These are phyloP conservation scores for Ennomos fuscantarius DNA, from an alignment of 2,888 invertebrate species.

Conservation along the genomic window DNA sequence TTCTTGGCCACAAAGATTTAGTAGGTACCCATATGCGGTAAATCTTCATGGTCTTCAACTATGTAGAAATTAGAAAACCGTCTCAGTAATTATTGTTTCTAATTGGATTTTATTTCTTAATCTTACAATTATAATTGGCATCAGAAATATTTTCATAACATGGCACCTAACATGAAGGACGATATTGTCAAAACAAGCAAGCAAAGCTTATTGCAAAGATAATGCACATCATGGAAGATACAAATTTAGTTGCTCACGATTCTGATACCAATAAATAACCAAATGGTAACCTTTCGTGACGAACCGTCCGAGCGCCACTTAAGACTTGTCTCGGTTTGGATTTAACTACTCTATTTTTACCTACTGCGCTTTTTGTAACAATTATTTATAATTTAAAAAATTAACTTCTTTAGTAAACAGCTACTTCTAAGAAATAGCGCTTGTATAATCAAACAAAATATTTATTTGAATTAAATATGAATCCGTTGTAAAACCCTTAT, in stretches of 20 bases:
- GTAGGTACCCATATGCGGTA: no score
- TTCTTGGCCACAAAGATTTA: no score
- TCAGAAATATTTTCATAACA: no score
- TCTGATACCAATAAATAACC: conserved; percentile 63
- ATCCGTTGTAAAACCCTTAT: no score
- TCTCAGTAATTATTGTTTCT: no score
- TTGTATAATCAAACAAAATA: conserved; percentile 7
- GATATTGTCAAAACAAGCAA: conserved; percentile 8
- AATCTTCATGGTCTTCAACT: no score
- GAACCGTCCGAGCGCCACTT: conserved; percentile 57
- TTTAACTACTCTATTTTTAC: conserved; percentile 50
- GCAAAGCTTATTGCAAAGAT: conserved; percentile 30
- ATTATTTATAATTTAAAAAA: conserved; percentile 37
- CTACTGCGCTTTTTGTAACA: conserved; percentile 44
- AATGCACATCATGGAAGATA: conserved; percentile 46
- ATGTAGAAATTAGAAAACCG: no score
- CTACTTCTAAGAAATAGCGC: conserved; percentile 15
- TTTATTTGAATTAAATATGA: background rate
- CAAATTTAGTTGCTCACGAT: conserved; percentile 47
- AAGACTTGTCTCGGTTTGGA: conserved; percentile 54
- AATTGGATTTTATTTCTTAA: no score
- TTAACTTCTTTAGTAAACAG: conserved; percentile 16
- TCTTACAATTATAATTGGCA: no score
- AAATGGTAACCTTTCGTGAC: conserved; percentile 64
- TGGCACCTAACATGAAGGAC: no score